Conservation (phyloP, 1,140 invertebrate species). For the Tetramorium parvispinum region DNA sequence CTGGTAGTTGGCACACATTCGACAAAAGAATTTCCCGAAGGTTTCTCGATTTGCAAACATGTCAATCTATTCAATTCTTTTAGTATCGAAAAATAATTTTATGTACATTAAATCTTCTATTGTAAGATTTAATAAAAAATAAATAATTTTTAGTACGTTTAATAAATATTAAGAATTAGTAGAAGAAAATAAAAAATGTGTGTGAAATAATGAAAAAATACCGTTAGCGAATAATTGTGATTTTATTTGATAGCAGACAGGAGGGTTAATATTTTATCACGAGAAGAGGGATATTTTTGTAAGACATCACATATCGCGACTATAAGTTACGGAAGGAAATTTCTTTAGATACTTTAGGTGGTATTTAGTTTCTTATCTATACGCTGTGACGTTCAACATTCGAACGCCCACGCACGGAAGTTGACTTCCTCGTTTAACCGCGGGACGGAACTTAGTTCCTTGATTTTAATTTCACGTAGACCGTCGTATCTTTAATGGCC, state of each 20-base stretch:
- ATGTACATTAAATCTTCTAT: background rate
- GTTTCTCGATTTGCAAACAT: background rate
- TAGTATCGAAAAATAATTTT: background rate
- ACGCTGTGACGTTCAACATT: constrained; percentile 79
- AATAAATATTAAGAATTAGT: background rate
- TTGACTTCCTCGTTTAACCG: constrained; percentile 81
- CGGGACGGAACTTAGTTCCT: constrained; percentile 71
- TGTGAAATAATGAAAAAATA: background rate
- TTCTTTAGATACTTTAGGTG: constrained; percentile 64
- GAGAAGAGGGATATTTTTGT: constrained; percentile 25
- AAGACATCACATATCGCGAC: background rate
- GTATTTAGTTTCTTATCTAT: constrained; percentile 73
- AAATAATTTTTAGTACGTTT: background rate
- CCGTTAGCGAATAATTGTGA: background rate
- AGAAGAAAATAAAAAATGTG: background rate
- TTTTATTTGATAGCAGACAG: background rate
- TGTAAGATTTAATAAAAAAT: background rate
- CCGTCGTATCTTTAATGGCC: constrained; percentile 61
- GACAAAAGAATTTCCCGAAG: constrained; percentile 33
- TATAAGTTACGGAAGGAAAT: constrained; percentile 49
- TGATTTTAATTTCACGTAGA: constrained; percentile 70
- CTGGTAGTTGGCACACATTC: constrained; percentile 22
- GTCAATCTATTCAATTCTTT: constrained; percentile 1
- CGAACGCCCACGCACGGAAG: constrained; percentile 81
- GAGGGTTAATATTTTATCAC: background rate